Conservation (phyloP, 2,888 invertebrate genomes). For the Idaea biselata region DNA sequence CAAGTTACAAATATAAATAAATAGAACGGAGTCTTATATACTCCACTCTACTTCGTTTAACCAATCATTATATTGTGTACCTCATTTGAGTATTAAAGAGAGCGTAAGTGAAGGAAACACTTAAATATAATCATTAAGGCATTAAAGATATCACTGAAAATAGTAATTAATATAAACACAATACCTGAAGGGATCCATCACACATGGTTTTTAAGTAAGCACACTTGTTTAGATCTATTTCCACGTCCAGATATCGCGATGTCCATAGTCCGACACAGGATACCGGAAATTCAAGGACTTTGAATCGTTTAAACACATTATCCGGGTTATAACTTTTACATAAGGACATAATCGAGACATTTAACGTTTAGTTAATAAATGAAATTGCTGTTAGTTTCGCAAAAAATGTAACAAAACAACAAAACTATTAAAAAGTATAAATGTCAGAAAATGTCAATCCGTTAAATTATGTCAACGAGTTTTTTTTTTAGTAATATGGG, state of each 20-base stretch:
- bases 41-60: too few species aligned
- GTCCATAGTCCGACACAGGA: constrained; percentile 62
- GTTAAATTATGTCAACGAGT: not conserved
- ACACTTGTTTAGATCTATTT: constrained; percentile 50
- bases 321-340: constrained; percentile 55
- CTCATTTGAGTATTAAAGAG: too few species aligned
- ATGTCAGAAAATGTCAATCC: constrained; percentile 14
- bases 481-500: too few species aligned
- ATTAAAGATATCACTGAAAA: too few species aligned
- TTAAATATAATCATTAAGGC: too few species aligned
- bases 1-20: not conserved
- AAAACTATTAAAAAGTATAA: constrained; percentile 4
- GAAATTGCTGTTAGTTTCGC: constrained; percentile 6
- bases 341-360: constrained; percentile 26
- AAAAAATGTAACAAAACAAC: constrained; percentile 1
- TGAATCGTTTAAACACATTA: constrained; percentile 59
- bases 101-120: too few species aligned
- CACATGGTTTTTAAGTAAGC: constrained; percentile 64
- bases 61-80: too few species aligned
- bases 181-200: constrained; percentile 59
- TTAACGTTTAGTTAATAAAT: constrained; percentile 9
- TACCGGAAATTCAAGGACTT: constrained; percentile 64
- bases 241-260: constrained; percentile 50
- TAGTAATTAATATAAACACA: not conserved
- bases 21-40: too few species aligned